Evolutionary conservation across 2,888 invertebrate species (phyloP).

Genomic region (Notodonta dromedarius): DNA sequence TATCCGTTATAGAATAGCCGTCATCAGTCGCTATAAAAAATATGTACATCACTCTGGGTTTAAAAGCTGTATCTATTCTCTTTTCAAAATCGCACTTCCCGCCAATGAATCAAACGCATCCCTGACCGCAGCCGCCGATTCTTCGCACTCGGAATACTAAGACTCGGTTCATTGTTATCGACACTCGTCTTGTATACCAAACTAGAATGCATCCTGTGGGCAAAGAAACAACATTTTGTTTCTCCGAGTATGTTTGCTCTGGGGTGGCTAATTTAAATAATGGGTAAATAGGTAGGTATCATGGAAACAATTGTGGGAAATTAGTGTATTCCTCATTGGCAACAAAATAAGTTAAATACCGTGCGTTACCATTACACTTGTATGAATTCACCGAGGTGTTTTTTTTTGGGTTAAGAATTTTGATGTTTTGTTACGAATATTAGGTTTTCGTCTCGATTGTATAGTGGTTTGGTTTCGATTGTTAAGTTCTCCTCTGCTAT

Average conservation of each 20-base stretch:
- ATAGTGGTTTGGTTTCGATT: too few species aligned
- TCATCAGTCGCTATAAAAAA: too few species aligned
- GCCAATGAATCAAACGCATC: conserved; percentile 13
- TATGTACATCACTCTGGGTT: neutral
- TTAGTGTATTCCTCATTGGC: too few species aligned
- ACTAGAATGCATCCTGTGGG: conserved; percentile 53
- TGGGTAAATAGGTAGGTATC: conserved; percentile 14
- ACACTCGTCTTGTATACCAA: conserved; percentile 55
- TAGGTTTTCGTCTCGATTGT: too few species aligned
- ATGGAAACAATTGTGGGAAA: neutral
- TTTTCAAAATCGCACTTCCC: conserved; percentile 1
- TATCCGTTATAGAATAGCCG: too few species aligned
- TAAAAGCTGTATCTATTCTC: neutral
- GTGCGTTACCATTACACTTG: too few species aligned
- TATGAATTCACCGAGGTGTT: too few species aligned
- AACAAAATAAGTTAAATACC: too few species aligned
- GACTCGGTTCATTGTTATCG: conserved; percentile 62
- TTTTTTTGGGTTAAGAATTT: too few species aligned
- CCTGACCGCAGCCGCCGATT: conserved; percentile 25
- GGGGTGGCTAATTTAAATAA: conserved; percentile 13
- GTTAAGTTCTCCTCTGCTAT: too few species aligned
- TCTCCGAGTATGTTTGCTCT: conserved; percentile 48
- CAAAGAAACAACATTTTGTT: conserved; percentile 65
- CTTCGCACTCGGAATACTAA: conserved; percentile 57
- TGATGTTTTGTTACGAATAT: too few species aligned